Evolutionary conservation across 1,140 invertebrate species (phyloP).

Genomic region (Olivierus martensii): DNA sequence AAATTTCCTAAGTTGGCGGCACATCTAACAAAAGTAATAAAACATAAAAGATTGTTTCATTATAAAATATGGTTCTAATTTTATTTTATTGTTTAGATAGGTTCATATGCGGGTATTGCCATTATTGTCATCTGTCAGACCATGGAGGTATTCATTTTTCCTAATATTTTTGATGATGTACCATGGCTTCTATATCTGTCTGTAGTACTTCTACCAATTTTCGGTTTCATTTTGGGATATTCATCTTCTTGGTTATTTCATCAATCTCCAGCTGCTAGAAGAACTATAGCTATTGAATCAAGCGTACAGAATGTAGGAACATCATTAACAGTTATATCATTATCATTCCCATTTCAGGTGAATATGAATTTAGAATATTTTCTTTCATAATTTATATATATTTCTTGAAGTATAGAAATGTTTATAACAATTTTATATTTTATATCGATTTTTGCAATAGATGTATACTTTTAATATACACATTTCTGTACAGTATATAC

Average conservation of each 20-base stretch:
- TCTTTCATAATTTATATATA: too few species aligned
- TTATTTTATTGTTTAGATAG: slow-evolving; percentile 13
- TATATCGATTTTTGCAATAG: too few species aligned
- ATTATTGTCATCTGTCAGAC: slow-evolving; percentile 23
- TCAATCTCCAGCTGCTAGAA: slow-evolving; percentile 19
- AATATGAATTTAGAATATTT: too few species aligned
- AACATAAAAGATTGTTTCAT: too few species aligned
- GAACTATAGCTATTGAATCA: slow-evolving; percentile 33
- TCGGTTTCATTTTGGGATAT: slow-evolving; percentile 31
- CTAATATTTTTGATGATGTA: slow-evolving; percentile 26
- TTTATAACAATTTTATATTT: too few species aligned
- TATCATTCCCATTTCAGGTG: slow-evolving; percentile 23
- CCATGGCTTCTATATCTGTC: slow-evolving; percentile 27
- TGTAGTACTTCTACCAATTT: slow-evolving; percentile 26
- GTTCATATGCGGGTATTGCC: slow-evolving; percentile 20
- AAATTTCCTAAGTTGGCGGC: slow-evolving; percentile 24
- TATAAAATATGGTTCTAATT: too few species aligned
- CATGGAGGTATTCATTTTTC: slow-evolving; percentile 24
- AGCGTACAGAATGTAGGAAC: slow-evolving; percentile 34
- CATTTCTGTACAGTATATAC: too few species aligned
- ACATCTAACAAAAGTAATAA: slow-evolving; percentile 21
- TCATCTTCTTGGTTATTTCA: slow-evolving; percentile 24
- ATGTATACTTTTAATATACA: too few species aligned
- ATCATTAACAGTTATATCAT: slow-evolving; percentile 22
- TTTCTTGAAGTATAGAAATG: too few species aligned